phyloP scores from a whole-genome alignment of 2,797 vertebrate genomes.

The Mallotus villosus region DNA sequence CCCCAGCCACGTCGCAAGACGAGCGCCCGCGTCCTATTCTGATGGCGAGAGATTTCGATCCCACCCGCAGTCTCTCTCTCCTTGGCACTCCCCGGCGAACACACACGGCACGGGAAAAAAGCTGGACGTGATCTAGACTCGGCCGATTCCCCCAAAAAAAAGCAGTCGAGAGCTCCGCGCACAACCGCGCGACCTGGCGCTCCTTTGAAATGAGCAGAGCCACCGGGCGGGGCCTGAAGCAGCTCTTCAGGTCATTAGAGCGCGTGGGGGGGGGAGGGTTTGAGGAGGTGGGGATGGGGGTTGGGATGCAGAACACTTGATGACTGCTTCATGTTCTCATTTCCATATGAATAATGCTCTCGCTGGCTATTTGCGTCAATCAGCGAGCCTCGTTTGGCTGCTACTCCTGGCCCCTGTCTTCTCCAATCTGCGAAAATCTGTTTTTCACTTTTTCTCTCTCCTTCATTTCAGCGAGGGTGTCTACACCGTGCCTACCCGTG shows the following conservation, averaged over 20 bases:
- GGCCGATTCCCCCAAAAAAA: conserved; percentile 58
- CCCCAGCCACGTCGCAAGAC: neutral
- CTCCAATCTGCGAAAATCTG: conserved; percentile 15
- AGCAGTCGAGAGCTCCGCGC: conserved; percentile 64
- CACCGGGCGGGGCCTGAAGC: conserved; percentile 61
- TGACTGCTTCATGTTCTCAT: conserved; percentile 72
- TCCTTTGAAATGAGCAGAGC: conserved; percentile 58
- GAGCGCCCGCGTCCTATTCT: neutral
- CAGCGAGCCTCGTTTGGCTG: conserved; percentile 59
- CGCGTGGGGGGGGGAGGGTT: conserved; percentile 46
- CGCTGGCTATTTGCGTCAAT: conserved; percentile 70
- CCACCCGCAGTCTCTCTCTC: conserved; percentile 24
- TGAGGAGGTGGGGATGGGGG: conserved; percentile 45
- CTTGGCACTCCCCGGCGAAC: conserved; percentile 26
- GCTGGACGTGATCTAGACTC: conserved; percentile 41
- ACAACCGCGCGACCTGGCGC: conserved; percentile 38
- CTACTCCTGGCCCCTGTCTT: conserved; percentile 45
- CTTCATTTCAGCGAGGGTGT: neutral
- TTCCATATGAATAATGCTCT: conserved; percentile 73
- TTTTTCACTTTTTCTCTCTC: conserved; percentile 35
- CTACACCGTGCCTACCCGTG: neutral
- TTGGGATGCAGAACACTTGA: conserved; percentile 67
- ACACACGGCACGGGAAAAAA: conserved; percentile 11
- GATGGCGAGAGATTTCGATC: neutral
- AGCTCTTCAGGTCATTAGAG: conserved; percentile 74